Evolutionary conservation across 1,140 invertebrate species (phyloP).

Genomic region (Heliothis subflexa): DNA sequence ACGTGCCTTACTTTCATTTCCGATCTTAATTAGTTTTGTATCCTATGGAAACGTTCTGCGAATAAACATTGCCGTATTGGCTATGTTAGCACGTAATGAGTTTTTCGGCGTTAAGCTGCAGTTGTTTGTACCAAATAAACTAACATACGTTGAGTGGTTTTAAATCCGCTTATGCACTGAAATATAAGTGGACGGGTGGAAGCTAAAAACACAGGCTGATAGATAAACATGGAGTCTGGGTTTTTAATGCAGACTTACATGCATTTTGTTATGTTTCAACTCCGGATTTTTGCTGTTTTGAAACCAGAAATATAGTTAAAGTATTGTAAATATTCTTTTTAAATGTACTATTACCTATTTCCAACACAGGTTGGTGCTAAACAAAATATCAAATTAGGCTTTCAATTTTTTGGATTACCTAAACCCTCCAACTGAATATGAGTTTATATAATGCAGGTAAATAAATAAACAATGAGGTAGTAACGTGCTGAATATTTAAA

Average conservation of each 20-base stretch:
- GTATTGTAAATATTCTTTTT: too few relatives aligned
- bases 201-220: constrained; percentile 2
- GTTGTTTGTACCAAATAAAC: neutral
- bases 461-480: constrained; percentile 18
- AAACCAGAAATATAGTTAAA: too few relatives aligned
- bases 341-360: too few relatives aligned
- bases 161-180: constrained; percentile 17
- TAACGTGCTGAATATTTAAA: constrained; percentile 33
- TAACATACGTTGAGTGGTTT: neutral
- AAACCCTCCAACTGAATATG: neutral
- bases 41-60: neutral
- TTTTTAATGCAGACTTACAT: neutral
- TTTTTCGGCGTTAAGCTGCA: neutral
- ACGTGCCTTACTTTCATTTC: constrained; percentile 13
- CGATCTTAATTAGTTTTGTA: constrained; percentile 33
- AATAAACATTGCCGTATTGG: neutral
- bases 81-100: neutral
- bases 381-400: neutral
- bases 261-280: too few relatives aligned
- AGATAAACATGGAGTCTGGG: neutral
- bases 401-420: neutral
- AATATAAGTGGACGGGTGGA: neutral
- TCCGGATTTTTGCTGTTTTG: too few relatives aligned
- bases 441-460: neutral
- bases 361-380: too few relatives aligned